Conservation (phyloP, 2,797 vertebrate genomes). For the Hybognathus amarus region DNA sequence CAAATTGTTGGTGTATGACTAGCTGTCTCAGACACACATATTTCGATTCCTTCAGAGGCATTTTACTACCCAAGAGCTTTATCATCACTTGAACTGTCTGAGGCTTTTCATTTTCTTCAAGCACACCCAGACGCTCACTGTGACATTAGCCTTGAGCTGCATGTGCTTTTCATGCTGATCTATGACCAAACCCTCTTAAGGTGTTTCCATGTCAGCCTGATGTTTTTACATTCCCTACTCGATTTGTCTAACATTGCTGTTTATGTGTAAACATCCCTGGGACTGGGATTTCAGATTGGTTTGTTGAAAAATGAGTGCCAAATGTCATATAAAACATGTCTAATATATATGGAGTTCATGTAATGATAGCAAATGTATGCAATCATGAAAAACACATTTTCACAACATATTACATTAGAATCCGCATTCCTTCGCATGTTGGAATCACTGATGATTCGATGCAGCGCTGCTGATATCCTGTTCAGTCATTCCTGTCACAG, state of each 20-base stretch:
- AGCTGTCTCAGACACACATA: not conserved
- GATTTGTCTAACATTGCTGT: conserved; percentile 4
- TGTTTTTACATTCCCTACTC: not conserved
- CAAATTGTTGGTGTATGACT: not conserved
- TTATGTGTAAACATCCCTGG: conserved; percentile 1
- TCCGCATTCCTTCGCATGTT: not conserved
- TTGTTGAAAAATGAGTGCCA: not conserved
- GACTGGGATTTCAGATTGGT: not conserved
- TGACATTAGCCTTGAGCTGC: conserved; percentile 8
- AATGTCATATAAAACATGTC: not conserved
- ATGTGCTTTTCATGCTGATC: conserved; percentile 13
- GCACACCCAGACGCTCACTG: conserved; percentile 5
- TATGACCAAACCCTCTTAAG: conserved; percentile 13
- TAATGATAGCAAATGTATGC: not conserved
- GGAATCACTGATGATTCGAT: not conserved
- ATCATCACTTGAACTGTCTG: conserved; percentile 46
- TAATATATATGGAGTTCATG: not conserved
- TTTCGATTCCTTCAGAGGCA: not conserved
- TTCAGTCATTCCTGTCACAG: conserved; percentile 20
- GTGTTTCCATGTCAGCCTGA: conserved; percentile 4
- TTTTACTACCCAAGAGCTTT: conserved; percentile 30
- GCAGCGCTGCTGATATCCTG: not conserved
- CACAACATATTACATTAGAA: conserved; percentile 8
- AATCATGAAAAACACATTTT: conserved; percentile 4
- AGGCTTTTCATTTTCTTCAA: conserved; percentile 31